Evolutionary conservation across 2,797 vertebrate species (phyloP).

Genomic region (Salarias fasciatus): DNA sequence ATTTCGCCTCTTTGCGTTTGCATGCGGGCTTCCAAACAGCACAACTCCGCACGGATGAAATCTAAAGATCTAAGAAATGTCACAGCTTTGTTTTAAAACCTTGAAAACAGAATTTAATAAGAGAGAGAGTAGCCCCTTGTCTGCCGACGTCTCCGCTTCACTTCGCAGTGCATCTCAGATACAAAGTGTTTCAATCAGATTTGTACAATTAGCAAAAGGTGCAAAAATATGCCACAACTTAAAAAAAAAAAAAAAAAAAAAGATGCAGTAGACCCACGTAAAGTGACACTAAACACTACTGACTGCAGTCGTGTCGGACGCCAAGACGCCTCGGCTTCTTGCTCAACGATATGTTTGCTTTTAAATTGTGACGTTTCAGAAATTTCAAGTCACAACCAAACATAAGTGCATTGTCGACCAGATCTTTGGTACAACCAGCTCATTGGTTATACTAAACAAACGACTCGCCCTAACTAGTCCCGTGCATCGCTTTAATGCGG

Average conservation of each 20-base stretch:
- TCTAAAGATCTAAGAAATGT: constrained; percentile 44
- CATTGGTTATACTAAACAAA: constrained; percentile 75
- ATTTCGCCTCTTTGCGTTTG: constrained; percentile 47
- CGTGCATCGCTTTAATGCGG: constrained; percentile 61
- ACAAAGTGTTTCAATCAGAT: constrained; percentile 71
- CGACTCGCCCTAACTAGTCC: constrained; percentile 52
- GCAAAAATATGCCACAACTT: constrained; percentile 76
- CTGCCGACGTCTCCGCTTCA: constrained; percentile 58
- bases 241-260: too few relatives aligned
- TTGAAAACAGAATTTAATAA: constrained; percentile 42
- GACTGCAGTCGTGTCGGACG: constrained; percentile 47
- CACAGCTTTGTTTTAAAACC: constrained; percentile 65
- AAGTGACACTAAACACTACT: constrained; percentile 60
- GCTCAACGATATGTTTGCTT: constrained; percentile 73
- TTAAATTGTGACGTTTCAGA: constrained; percentile 73
- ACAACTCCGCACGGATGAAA: constrained; percentile 36
- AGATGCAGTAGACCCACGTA: constrained; percentile 40
- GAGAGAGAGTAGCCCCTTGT: constrained; percentile 48
- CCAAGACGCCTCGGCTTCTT: constrained; percentile 46
- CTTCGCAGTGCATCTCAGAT: constrained; percentile 80
- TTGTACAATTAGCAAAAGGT: constrained; percentile 74
- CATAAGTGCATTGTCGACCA: constrained; percentile 74
- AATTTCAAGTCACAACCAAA: constrained; percentile 71
- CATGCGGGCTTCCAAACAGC: constrained; percentile 40
- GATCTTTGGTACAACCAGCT: constrained; percentile 84